These are phyloP conservation scores for Onychostoma macrolepis DNA, from an alignment of 2,113 vertebrate genomes.

Conservation along the genomic window DNA sequence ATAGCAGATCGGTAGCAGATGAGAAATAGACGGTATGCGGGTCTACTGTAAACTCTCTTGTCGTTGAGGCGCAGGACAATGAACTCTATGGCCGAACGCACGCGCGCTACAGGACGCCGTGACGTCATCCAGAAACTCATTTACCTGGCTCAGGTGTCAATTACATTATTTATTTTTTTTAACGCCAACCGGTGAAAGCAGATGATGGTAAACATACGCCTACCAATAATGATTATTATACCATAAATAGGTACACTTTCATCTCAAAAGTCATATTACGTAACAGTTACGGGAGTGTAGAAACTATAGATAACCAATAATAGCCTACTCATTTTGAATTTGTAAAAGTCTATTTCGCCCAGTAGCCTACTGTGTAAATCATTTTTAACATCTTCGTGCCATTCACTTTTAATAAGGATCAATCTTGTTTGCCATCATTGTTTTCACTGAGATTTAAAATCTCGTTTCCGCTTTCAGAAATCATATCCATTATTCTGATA, in stretches of 20 bases:
- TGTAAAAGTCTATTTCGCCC: neutral
- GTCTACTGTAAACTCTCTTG: conserved; percentile 56
- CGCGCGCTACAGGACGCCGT: conserved; percentile 62
- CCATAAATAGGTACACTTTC: neutral
- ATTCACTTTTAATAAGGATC: neutral
- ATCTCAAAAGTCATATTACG: neutral
- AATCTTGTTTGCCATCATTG: neutral
- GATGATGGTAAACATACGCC: neutral
- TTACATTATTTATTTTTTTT: neutral
- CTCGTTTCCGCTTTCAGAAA: neutral
- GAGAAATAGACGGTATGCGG: conserved; percentile 28
- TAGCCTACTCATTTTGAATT: neutral
- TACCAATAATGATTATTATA: neutral
- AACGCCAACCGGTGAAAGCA: neutral
- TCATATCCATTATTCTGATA: neutral
- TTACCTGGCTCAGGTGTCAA: conserved; percentile 62
- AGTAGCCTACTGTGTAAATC: neutral
- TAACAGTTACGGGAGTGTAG: neutral
- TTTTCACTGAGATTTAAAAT: neutral
- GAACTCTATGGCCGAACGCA: conserved; percentile 62
- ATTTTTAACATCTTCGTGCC: neutral
- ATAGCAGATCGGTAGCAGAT: too few species aligned
- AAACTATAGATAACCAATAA: neutral
- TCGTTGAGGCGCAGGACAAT: conserved; percentile 67
- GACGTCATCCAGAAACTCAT: conserved; percentile 56